Evolutionary conservation across 2,888 invertebrate genomes (phyloP).

Genomic region (Pandemis cinnamomeana): DNA sequence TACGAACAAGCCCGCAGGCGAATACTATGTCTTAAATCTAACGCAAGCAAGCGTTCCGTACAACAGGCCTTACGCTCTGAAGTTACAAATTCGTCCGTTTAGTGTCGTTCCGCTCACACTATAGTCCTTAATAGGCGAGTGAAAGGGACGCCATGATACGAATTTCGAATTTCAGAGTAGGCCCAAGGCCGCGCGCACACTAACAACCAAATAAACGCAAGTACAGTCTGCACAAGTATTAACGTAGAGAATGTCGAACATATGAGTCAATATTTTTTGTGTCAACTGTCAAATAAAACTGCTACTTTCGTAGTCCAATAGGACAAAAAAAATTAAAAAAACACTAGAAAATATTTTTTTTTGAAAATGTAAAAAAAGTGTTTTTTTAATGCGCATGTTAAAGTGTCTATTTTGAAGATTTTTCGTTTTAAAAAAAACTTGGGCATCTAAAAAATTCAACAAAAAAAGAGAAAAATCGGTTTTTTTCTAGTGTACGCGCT

Average conservation of each 20-base stretch:
- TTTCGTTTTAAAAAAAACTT: neutral
- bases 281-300: neutral
- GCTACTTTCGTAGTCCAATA: neutral
- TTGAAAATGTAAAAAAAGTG: no score
- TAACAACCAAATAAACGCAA: neutral
- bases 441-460: neutral
- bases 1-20: slow-evolving; percentile 16
- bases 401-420: no score
- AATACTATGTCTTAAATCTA: slow-evolving; percentile 9
- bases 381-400: neutral
- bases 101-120: no score
- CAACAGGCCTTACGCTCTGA: neutral
- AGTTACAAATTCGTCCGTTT: no score
- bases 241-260: neutral
- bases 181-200: neutral
- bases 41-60: neutral
- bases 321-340: no score
- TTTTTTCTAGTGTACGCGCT: neutral
- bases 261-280: neutral
- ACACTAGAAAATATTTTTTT: neutral
- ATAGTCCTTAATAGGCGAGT: no score
- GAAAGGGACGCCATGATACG: no score
- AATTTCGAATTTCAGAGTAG: no score
- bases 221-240: neutral
- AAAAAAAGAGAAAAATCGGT: no score